A percentile compares a stretch with the other conserved stretches of the same genome.
Conservation (phyloP, 2,797 vertebrate genomes). For the Oophaga sylvatica region DNA sequence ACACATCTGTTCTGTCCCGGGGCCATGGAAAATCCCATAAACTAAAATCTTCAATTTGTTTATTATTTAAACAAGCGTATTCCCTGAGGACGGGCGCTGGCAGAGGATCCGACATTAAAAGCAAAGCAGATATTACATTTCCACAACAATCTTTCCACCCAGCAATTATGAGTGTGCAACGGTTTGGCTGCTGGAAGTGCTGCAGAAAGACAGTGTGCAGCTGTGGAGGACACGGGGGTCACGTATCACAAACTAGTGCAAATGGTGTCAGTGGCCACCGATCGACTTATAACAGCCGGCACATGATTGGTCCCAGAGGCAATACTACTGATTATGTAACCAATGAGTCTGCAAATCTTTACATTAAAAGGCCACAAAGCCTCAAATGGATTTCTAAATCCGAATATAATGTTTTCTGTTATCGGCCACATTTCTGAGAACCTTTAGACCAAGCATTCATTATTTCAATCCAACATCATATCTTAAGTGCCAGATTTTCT, state of each 20-base stretch:
- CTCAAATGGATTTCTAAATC: neutral
- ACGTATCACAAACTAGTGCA: neutral
- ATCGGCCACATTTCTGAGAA: neutral
- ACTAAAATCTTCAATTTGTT: conserved; percentile 16
- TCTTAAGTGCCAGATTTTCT: neutral
- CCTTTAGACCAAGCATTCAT: neutral
- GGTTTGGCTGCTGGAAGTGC: conserved; percentile 23
- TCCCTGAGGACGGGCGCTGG: conserved; percentile 33
- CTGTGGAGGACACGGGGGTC: neutral
- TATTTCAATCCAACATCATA: too few species aligned
- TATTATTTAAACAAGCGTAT: conserved; percentile 38
- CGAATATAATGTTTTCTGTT: neutral
- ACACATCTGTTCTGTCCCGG: conserved; percentile 26
- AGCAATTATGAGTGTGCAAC: conserved; percentile 11
- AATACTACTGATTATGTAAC: neutral
- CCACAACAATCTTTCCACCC: conserved; percentile 50
- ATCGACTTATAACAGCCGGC: neutral
- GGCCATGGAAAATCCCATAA: conserved; percentile 45
- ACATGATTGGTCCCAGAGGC: neutral
- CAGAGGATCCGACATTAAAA: conserved; percentile 24
- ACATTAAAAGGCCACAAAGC: neutral
- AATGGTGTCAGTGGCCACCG: neutral
- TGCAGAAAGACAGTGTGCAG: neutral
- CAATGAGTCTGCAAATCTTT: neutral
- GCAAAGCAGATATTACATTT: conserved; percentile 30